Percentiles rank a stretch among this genome's conserved stretches.
phyloP scores from a whole-genome alignment of 2,888 invertebrate genomes.

The Thecocarcelia acutangulata region DNA sequence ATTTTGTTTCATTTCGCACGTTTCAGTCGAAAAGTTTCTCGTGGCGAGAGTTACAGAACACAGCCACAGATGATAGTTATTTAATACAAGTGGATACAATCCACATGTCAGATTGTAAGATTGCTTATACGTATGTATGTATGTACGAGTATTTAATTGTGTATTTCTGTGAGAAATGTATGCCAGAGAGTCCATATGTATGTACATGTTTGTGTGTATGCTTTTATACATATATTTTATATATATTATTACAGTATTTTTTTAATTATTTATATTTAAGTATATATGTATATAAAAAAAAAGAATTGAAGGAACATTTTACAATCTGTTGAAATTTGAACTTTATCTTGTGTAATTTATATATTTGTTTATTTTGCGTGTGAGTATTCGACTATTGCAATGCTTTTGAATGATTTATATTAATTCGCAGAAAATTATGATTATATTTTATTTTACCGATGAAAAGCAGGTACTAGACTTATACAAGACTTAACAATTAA shows the following conservation, averaged over 20 bases:
- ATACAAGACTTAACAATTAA: constrained; percentile 31
- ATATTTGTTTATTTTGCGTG: constrained; percentile 5
- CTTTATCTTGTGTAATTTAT: constrained; percentile 15
- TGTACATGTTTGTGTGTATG: background rate
- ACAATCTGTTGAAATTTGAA: constrained; percentile 56
- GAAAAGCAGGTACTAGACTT: constrained; percentile 62
- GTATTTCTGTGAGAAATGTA: too few relatives aligned
- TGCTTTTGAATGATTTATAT: constrained; percentile 24
- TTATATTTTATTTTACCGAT: constrained; percentile 36
- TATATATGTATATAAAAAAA: constrained; percentile 15
- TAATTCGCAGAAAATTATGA: constrained; percentile 21
- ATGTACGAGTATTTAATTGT: too few relatives aligned
- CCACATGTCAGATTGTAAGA: too few relatives aligned
- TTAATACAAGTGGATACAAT: too few relatives aligned
- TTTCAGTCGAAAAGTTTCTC: too few relatives aligned
- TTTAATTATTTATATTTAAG: background rate
- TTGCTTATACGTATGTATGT: too few relatives aligned
- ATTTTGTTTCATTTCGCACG: too few relatives aligned
- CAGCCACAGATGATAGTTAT: too few relatives aligned
- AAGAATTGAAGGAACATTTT: constrained; percentile 49
- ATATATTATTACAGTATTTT: constrained; percentile 25
- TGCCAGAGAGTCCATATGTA: background rate
- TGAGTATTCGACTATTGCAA: constrained; percentile 2
- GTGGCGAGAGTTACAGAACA: too few relatives aligned
- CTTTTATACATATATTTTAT: background rate